phyloP scores from a whole-genome alignment of 1,140 invertebrate genomes.

The Drosophila mayri region DNA sequence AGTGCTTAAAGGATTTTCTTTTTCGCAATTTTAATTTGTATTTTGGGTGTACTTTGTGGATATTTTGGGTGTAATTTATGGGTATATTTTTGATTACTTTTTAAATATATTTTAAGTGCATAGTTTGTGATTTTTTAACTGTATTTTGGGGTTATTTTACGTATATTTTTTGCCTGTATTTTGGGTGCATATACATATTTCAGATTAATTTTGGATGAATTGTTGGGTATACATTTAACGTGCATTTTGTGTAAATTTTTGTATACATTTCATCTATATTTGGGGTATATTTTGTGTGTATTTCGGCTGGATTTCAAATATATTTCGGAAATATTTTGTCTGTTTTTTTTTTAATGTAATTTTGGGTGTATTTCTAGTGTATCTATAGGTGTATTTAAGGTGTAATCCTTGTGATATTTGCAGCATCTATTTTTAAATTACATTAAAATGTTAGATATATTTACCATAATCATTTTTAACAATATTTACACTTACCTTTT shows the following conservation, averaged over 20 bases:
- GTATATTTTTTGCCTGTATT: background rate
- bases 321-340: background rate
- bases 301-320: background rate
- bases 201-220: background rate
- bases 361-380: background rate
- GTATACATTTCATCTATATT: too few relatives aligned
- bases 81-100: too few relatives aligned
- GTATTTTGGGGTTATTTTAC: too few relatives aligned
- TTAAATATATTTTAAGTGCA: too few relatives aligned
- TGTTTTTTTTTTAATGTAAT: background rate
- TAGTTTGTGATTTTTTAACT: too few relatives aligned
- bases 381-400: background rate
- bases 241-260: background rate
- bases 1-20: background rate
- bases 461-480: background rate
- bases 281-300: background rate
- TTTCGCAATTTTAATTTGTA: too few relatives aligned
- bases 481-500: background rate
- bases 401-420: too few relatives aligned
- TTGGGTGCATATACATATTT: background rate
- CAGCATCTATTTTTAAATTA: too few relatives aligned
- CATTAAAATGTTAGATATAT: too few relatives aligned
- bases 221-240: background rate
- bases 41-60: too few relatives aligned
- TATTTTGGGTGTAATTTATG: too few relatives aligned